Evolutionary conservation across 2,113 vertebrate genomes (phyloP).

Genomic region (Atrichornis clamosus): DNA sequence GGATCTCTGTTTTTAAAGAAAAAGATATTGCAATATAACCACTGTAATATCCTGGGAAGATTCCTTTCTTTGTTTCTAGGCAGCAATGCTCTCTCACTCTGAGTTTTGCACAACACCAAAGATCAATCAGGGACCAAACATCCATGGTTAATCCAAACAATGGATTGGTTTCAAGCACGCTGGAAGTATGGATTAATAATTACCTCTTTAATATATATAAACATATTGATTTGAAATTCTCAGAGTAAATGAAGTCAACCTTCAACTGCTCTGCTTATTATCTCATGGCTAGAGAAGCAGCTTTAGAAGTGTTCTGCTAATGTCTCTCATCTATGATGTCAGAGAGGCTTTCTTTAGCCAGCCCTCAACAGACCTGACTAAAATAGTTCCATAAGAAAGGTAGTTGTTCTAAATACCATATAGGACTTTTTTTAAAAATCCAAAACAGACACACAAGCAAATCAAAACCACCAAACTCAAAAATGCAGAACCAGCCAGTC

Average conservation of each 20-base stretch:
- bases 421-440: not conserved
- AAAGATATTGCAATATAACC: constrained; percentile 18
- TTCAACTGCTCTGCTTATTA: not conserved
- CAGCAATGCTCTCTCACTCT: not conserved
- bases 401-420: not conserved
- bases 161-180: not conserved
- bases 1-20: not conserved
- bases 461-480: not conserved
- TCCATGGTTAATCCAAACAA: not conserved
- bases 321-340: not conserved
- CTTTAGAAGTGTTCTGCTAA: not conserved
- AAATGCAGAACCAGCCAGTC: not conserved
- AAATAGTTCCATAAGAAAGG: not conserved
- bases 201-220: not conserved
- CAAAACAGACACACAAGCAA: not conserved
- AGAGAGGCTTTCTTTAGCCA: not conserved
- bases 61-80: constrained; percentile 24
- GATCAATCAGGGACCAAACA: not conserved
- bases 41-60: constrained; percentile 14
- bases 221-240: not conserved
- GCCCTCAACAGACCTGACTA: not conserved
- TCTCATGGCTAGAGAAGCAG: not conserved
- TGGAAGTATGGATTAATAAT: not conserved
- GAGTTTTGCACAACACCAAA: not conserved
- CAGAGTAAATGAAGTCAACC: not conserved